Conservation (phyloP, 2,888 invertebrate species). For the Nudaria mundana region DNA sequence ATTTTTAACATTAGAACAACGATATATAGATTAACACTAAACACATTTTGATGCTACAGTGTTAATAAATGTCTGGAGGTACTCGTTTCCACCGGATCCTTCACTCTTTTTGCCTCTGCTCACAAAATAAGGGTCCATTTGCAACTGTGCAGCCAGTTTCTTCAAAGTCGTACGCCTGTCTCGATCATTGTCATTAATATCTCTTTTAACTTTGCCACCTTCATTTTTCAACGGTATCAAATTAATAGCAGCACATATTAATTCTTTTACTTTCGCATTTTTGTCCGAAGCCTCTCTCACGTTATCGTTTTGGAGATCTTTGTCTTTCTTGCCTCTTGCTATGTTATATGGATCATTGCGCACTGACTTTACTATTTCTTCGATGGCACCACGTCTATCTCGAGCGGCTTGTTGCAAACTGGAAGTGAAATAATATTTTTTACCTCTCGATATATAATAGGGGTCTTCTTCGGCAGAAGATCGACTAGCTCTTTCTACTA, state of each 20-base stretch:
- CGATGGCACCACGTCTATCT: conserved; percentile 64
- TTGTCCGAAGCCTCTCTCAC: conserved; percentile 32
- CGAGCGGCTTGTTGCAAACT: conserved; percentile 48
- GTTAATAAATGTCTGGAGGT: conserved; percentile 53
- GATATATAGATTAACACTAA: conserved; percentile 23
- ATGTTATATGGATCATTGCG: conserved; percentile 77
- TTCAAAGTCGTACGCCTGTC: conserved; percentile 64
- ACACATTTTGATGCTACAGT: conserved; percentile 58
- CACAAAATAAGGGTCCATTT: conserved; percentile 70
- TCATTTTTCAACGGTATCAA: conserved; percentile 42
- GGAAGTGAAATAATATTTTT: conserved; percentile 49
- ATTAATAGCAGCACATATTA: conserved; percentile 62
- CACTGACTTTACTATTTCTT: conserved; percentile 70
- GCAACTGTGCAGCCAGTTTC: conserved; percentile 65
- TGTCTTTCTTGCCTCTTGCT: conserved; percentile 74
- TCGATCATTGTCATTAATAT: conserved; percentile 55
- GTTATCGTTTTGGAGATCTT: conserved; percentile 32
- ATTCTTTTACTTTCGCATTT: conserved; percentile 52
- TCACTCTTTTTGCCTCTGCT: conserved; percentile 67
- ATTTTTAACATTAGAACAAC: conserved; percentile 17
- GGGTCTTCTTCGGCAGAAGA: conserved; percentile 68
- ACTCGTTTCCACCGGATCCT: conserved; percentile 31
- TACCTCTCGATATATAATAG: conserved; percentile 64
- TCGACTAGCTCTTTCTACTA: conserved; percentile 70
- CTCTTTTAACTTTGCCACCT: conserved; percentile 51